Evolutionary conservation across 1,140 invertebrate genomes (phyloP).

Genomic region (Bradynema listronoti): DNA sequence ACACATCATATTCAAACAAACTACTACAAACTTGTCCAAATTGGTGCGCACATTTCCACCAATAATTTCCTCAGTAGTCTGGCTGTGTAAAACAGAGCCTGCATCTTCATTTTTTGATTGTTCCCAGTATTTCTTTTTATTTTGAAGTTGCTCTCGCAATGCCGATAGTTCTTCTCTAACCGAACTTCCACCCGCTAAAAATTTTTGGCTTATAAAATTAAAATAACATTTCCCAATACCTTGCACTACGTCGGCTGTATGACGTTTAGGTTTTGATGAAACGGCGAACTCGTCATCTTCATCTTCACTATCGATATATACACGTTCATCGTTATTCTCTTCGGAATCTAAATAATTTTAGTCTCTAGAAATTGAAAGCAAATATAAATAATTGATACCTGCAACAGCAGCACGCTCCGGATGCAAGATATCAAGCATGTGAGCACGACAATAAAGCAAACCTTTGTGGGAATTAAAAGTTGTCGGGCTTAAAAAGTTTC

Average conservation of each 20-base stretch:
- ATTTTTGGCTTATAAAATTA: conserved; percentile 1
- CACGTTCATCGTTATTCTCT: neutral
- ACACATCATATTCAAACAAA: neutral
- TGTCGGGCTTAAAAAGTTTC: conserved; percentile 40
- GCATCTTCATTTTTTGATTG: conserved; percentile 41
- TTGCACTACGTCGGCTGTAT: conserved; percentile 45
- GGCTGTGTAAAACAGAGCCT: conserved; percentile 20
- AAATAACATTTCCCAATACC: conserved; percentile 24
- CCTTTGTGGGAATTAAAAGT: conserved; percentile 56
- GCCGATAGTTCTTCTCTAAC: conserved; percentile 49
- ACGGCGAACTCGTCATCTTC: conserved; percentile 55
- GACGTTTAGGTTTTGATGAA: conserved; percentile 50
- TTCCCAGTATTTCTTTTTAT: conserved; percentile 54
- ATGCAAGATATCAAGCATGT: conserved; percentile 49
- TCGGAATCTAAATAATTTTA: conserved; percentile 1
- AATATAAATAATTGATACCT: conserved; percentile 16
- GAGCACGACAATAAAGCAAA: conserved; percentile 41
- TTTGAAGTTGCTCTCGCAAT: conserved; percentile 33
- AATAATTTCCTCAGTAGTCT: conserved; percentile 29
- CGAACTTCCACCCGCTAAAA: conserved; percentile 42
- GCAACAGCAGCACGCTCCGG: conserved; percentile 39
- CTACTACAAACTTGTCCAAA: conserved; percentile 27
- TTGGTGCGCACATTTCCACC: conserved; percentile 42
- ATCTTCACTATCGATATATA: conserved; percentile 17
- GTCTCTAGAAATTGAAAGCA: conserved; percentile 1